A percentile compares a stretch with the other conserved stretches of the same genome.
Evolutionary conservation across 1,140 invertebrate species (phyloP).

Genomic region (Eumeta japonica): DNA sequence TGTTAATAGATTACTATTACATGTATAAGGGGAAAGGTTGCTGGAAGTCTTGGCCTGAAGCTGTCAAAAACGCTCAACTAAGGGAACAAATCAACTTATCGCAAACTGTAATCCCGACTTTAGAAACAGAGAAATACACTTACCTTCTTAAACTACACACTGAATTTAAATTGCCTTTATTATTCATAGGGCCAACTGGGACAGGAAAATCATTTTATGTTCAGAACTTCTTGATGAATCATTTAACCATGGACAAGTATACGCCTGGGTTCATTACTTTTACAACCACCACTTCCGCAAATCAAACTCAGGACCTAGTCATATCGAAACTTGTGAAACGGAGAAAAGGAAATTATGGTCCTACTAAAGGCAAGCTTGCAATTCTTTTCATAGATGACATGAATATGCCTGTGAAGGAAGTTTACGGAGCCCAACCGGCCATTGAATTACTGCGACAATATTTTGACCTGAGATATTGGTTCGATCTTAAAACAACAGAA

Average conservation of each 20-base stretch:
- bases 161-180: conserved; percentile 65
- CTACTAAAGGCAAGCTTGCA: conserved; percentile 71
- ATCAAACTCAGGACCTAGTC: conserved; percentile 84
- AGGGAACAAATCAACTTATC: conserved; percentile 68
- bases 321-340: conserved; percentile 81
- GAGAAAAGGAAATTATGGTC: conserved; percentile 78
- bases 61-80: conserved; percentile 60
- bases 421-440: conserved; percentile 86
- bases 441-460: conserved; percentile 86
- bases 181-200: conserved; percentile 87
- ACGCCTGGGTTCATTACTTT: conserved; percentile 84
- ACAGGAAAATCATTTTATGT: conserved; percentile 92
- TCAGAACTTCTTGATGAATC: conserved; percentile 81
- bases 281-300: conserved; percentile 83
- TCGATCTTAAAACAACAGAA: conserved; percentile 81
- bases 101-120: conserved; percentile 79
- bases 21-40: conserved; percentile 70
- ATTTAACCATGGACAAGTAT: conserved; percentile 70
- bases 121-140: conserved; percentile 80
- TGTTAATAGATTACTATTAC: conserved; percentile 80
- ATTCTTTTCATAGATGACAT: conserved; percentile 92
- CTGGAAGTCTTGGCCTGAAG: conserved; percentile 76
- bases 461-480: conserved; percentile 86
- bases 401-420: conserved; percentile 86
- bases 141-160: conserved; percentile 69